A percentile compares a stretch with the other conserved stretches of the same genome.
phyloP scores from a whole-genome alignment of 2,113 vertebrate species.

The Lycaon pictus region DNA sequence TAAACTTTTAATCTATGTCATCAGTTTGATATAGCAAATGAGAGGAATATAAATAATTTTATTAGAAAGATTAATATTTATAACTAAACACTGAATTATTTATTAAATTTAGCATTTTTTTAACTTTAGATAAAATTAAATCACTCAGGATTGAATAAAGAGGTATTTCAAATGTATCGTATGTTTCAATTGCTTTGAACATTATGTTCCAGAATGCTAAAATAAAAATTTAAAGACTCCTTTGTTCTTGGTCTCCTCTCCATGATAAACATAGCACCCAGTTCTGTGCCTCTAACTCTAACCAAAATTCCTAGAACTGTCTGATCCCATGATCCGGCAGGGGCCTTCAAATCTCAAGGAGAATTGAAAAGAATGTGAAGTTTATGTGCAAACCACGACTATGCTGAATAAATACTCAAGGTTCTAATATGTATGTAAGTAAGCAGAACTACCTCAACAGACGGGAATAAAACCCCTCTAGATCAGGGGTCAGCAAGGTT shows the following conservation, averaged over 20 bases:
- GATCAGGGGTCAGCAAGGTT: background rate
- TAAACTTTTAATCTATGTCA: background rate
- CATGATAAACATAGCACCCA: background rate
- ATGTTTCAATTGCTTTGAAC: conserved; percentile 6
- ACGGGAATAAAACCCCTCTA: background rate
- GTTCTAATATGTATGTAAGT: background rate
- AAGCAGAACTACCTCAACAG: background rate
- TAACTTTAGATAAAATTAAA: conserved; percentile 42
- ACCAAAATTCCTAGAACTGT: background rate
- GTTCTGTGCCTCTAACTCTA: background rate
- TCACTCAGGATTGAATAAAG: background rate
- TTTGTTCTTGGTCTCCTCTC: background rate
- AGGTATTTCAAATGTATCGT: background rate
- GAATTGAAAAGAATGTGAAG: background rate
- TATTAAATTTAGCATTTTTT: background rate
- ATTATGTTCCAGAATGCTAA: background rate
- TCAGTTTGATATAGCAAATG: background rate
- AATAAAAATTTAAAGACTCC: background rate
- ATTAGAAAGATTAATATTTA: conserved; percentile 22
- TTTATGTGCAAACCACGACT: background rate
- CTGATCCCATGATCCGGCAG: background rate
- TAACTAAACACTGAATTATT: background rate
- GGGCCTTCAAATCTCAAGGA: background rate
- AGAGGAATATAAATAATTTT: background rate
- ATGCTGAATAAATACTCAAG: background rate